Evolutionary conservation across 2,888 invertebrate genomes (phyloP).

Genomic region (Syrphus vitripennis): DNA sequence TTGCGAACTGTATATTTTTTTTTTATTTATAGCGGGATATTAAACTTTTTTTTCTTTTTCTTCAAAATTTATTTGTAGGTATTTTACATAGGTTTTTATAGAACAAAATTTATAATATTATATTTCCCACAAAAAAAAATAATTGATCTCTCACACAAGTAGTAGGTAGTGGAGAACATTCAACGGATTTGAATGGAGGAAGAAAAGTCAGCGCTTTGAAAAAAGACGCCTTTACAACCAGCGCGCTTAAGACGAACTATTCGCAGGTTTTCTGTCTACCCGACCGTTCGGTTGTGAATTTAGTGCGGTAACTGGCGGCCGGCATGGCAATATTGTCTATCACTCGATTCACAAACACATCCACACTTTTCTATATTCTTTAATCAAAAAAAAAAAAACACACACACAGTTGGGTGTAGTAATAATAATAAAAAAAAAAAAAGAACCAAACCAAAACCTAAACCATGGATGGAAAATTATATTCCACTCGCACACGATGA

Average conservation of each 20-base stretch:
- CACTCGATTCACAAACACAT: conserved; percentile 14
- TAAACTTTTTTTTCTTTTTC: neutral
- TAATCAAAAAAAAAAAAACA: neutral
- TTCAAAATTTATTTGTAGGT: neutral
- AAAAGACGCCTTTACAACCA: conserved; percentile 62
- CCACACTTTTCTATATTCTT: neutral
- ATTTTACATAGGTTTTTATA: too few species aligned
- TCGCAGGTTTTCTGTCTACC: conserved; percentile 16
- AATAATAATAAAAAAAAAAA: too few species aligned
- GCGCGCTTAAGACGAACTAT: conserved; percentile 67
- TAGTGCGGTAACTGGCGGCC: conserved; percentile 19
- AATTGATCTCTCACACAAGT: conserved; percentile 15
- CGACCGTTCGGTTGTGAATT: conserved; percentile 32
- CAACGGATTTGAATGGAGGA: conserved; percentile 40
- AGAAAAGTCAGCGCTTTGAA: conserved; percentile 40
- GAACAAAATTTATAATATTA: neutral
- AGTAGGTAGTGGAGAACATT: conserved; percentile 52
- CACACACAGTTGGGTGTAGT: neutral
- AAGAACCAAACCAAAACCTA: too few species aligned
- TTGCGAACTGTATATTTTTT: neutral
- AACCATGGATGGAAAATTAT: conserved; percentile 15
- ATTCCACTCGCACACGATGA: too few species aligned
- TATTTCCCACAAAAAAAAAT: conserved; percentile 38
- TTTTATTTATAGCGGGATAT: neutral
- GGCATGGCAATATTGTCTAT: conserved; percentile 10